These are phyloP conservation scores for Cathartes aura DNA, from an alignment of 2,113 vertebrate species.

Conservation along the genomic window DNA sequence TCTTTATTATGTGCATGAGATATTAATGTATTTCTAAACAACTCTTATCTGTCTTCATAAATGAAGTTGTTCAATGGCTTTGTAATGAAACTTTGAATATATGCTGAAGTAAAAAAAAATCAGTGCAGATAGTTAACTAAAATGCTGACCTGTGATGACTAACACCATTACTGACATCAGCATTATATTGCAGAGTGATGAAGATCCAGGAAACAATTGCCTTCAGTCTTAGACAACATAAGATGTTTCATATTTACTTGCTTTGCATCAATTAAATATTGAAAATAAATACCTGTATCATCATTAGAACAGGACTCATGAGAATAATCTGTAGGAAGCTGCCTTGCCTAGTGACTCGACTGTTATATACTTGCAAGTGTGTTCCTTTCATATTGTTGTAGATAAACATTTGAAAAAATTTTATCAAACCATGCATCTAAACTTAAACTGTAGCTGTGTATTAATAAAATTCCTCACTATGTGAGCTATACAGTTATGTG, in stretches of 20 bases:
- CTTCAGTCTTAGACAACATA: not conserved
- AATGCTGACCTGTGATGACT: not conserved
- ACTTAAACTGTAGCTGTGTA: not conserved
- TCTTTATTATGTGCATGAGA: not conserved
- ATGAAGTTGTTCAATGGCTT: not conserved
- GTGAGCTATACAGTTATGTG: not conserved
- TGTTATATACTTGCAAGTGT: not conserved
- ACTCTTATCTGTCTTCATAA: not conserved
- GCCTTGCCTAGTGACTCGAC: not conserved
- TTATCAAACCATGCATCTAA: not conserved
- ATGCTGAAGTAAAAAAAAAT: not conserved
- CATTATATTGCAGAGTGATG: not conserved
- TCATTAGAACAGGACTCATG: not conserved
- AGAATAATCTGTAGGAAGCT: not conserved
- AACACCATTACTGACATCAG: not conserved
- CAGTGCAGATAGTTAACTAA: not conserved
- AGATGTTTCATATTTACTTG: not conserved
- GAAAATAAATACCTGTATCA: not conserved
- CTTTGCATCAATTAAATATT: not conserved
- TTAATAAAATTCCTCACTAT: not conserved
- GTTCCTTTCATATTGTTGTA: not conserved
- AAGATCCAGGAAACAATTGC: not conserved
- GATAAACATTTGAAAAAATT: not conserved
- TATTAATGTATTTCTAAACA: not conserved
- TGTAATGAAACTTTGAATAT: not conserved